phyloP scores from a whole-genome alignment of 30 jellyfish, hydroid and myxozoan species.

The Turritopsis rubra region DNA sequence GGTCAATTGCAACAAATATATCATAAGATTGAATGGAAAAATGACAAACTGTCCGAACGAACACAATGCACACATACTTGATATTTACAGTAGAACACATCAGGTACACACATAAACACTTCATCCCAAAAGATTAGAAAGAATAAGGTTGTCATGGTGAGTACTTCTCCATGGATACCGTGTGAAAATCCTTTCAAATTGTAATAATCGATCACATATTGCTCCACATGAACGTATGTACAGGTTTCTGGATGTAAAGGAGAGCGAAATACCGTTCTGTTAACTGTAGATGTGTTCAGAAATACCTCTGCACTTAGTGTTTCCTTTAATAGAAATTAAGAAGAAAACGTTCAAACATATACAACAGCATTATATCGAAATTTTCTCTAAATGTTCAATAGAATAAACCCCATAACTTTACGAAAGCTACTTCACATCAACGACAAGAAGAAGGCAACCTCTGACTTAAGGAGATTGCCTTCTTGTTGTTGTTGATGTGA shows the following conservation, averaged over 20 bases:
- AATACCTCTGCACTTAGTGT: constrained; percentile 67
- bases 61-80: constrained; percentile 65
- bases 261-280: constrained; percentile 60
- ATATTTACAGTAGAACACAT: constrained; percentile 54
- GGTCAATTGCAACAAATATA: not conserved
- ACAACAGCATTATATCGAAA: too few species aligned
- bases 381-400: too few species aligned
- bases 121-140: constrained; percentile 80
- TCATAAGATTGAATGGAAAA: too few species aligned
- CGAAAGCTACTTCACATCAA: too few species aligned
- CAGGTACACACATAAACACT: constrained; percentile 63
- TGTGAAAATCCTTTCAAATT: constrained; percentile 52
- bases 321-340: constrained; percentile 25
- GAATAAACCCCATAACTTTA: too few species aligned
- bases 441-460: too few species aligned
- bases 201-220: constrained; percentile 49
- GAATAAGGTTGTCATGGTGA: constrained; percentile 54
- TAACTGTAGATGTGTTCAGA: constrained; percentile 72
- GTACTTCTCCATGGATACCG: constrained; percentile 95
- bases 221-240: constrained; percentile 51
- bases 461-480: too few species aligned
- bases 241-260: constrained; percentile 34
- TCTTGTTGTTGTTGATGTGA: too few species aligned
- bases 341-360: too few species aligned
- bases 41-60: too few species aligned